A percentile compares a stretch with the other conserved stretches of the same genome.
Conservation (phyloP, 2,888 invertebrate genomes). For the Physocephala rufipes region DNA sequence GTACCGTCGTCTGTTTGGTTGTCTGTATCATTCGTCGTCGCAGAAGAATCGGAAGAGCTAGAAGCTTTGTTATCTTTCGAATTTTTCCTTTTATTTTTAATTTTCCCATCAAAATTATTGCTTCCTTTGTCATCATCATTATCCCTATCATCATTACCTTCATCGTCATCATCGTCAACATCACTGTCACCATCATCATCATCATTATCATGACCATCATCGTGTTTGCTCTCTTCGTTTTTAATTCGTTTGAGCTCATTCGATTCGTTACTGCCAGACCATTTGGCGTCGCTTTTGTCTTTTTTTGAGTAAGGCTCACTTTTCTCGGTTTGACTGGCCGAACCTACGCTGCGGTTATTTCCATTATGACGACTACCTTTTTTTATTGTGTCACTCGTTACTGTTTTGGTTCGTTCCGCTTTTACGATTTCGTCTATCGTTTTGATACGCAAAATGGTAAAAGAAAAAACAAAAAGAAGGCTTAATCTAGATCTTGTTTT, state of each 20-base stretch:
- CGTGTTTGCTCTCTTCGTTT: slow-evolving; percentile 9
- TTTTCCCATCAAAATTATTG: background rate
- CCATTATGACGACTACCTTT: slow-evolving; percentile 21
- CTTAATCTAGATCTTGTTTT: too few species aligned
- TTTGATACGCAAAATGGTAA: too few species aligned
- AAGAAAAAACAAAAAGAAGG: too few species aligned
- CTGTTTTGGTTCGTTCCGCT: slow-evolving; percentile 33
- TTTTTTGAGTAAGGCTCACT: slow-evolving; percentile 35
- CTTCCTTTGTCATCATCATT: background rate
- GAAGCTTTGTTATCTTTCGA: background rate
- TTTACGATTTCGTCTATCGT: slow-evolving; percentile 8
- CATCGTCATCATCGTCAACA: slow-evolving; percentile 2
- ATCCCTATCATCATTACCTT: background rate
- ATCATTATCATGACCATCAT: background rate
- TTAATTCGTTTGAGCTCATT: slow-evolving; percentile 5
- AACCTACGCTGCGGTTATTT: background rate
- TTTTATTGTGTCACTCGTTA: slow-evolving; percentile 30
- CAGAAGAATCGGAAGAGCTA: slow-evolving; percentile 36
- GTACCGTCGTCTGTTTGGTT: slow-evolving; percentile 42
- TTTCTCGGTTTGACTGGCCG: slow-evolving; percentile 26
- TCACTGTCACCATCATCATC: background rate
- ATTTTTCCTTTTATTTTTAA: slow-evolving; percentile 4
- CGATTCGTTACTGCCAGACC: slow-evolving; percentile 16
- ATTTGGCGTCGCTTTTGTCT: slow-evolving; percentile 20
- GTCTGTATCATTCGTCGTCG: slow-evolving; percentile 23